These are phyloP conservation scores for Brenthis hecate DNA, from an alignment of 2,888 invertebrate genomes.

Conservation along the genomic window DNA sequence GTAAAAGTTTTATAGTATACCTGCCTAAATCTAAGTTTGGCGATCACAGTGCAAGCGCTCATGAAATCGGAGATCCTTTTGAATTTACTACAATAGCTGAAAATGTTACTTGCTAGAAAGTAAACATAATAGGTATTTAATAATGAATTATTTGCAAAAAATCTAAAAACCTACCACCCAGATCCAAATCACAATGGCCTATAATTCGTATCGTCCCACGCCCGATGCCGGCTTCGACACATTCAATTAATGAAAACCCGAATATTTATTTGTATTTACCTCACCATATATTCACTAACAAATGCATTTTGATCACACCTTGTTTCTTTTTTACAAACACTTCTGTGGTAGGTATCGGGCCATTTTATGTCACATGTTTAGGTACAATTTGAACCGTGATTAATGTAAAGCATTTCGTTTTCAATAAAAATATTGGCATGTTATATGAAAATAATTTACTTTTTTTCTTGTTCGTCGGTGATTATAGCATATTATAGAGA, in stretches of 20 bases:
- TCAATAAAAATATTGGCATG: background rate
- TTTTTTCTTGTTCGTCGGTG: no score
- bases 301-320: slow-evolving; percentile 34
- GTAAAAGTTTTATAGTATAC: no score
- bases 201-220: slow-evolving; percentile 70
- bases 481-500: no score
- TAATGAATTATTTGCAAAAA: slow-evolving; percentile 38
- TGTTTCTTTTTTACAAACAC: slow-evolving; percentile 30
- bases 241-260: slow-evolving; percentile 57
- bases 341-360: slow-evolving; percentile 31
- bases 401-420: background rate
- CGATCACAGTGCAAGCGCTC: no score
- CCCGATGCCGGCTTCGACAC: slow-evolving; percentile 47
- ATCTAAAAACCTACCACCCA: slow-evolving; percentile 46
- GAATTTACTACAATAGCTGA: no score
- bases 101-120: background rate
- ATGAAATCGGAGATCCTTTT: no score
- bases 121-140: slow-evolving; percentile 18
- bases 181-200: slow-evolving; percentile 64
- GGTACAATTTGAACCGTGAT: slow-evolving; percentile 2
- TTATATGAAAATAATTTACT: background rate
- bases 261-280: slow-evolving; percentile 47
- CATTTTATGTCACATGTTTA: slow-evolving; percentile 28
- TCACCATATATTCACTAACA: slow-evolving; percentile 36
- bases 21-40: no score